A percentile compares a stretch with the other conserved stretches of the same genome.
Evolutionary conservation across 2,113 vertebrate genomes (phyloP).

Genomic region (Cyprinodon tularosa): DNA sequence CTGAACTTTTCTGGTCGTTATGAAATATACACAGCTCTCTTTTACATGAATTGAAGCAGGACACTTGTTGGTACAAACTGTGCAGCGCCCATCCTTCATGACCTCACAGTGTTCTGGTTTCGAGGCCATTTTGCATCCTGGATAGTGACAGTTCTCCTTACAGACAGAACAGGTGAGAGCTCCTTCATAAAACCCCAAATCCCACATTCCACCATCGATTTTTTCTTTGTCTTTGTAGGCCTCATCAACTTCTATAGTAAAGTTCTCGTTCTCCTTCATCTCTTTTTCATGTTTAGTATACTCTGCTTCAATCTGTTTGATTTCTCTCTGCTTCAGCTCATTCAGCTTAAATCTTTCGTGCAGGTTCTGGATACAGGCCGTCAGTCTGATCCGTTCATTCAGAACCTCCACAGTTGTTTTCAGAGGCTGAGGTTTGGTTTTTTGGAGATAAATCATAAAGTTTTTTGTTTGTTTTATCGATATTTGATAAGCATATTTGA

Average conservation of each 20-base stretch:
- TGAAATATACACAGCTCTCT: no score
- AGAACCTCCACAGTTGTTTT: neutral
- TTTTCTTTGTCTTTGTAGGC: neutral
- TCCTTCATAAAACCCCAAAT: neutral
- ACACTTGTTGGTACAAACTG: no score
- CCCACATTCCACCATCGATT: rapidly evolving
- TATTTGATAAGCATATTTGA: neutral
- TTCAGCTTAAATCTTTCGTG: neutral
- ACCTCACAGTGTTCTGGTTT: neutral
- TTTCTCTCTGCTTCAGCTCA: neutral
- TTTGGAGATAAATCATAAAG: neutral
- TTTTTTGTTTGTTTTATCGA: neutral
- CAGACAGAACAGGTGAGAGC: neutral
- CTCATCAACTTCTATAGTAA: neutral
- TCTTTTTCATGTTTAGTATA: neutral
- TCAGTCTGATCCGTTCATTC: neutral
- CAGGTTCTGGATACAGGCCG: neutral
- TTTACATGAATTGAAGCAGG: no score
- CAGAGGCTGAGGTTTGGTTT: neutral
- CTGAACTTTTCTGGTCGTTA: no score
- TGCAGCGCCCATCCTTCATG: no score
- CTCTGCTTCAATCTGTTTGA: neutral
- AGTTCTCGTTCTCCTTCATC: neutral
- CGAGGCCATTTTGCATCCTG: neutral
- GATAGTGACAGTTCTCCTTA: conserved; percentile 29